phyloP scores from a whole-genome alignment of 2,888 invertebrate species.

The Tiliacea aurago region DNA sequence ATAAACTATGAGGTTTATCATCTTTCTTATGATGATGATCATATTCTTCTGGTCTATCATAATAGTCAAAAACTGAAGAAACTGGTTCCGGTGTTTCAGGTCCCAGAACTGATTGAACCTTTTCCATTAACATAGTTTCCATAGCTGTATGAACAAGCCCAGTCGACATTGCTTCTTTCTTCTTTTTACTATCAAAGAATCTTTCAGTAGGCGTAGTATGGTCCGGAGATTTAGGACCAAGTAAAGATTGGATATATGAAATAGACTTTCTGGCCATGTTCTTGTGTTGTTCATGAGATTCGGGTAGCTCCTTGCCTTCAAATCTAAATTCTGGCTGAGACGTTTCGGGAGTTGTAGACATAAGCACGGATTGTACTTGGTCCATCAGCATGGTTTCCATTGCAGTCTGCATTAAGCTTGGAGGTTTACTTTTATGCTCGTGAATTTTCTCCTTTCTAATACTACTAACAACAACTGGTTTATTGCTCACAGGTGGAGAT shows the following conservation, averaged over 20 bases:
- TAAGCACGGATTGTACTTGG: conserved; percentile 77
- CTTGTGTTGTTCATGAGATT: conserved; percentile 36
- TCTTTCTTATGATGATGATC: conserved; percentile 43
- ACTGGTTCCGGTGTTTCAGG: conserved; percentile 74
- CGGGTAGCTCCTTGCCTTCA: conserved; percentile 27
- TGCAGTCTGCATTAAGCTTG: conserved; percentile 80
- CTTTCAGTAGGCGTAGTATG: conserved; percentile 52
- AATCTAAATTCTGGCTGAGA: conserved; percentile 49
- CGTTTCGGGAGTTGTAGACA: conserved; percentile 58
- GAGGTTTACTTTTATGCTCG: conserved; percentile 48
- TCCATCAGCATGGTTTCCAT: conserved; percentile 89
- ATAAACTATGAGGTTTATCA: conserved; percentile 60
- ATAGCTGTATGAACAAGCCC: conserved; percentile 87
- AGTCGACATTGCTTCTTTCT: conserved; percentile 71
- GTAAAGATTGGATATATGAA: conserved; percentile 57
- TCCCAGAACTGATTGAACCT: conserved; percentile 82
- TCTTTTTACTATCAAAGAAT: conserved; percentile 52
- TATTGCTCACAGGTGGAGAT: conserved; percentile 53
- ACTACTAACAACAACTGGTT: conserved; percentile 57
- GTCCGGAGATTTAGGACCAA: conserved; percentile 51
- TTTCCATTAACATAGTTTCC: conserved; percentile 89
- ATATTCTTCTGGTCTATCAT: conserved; percentile 50
- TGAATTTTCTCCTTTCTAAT: conserved; percentile 45
- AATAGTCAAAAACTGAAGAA: conserved; percentile 62
- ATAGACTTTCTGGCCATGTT: conserved; percentile 47